Evolutionary conservation across 2,797 vertebrate genomes (phyloP), one percentile per base, ranked within the genome.

Genomic region (Gymnocypris eckloni): DNA sequence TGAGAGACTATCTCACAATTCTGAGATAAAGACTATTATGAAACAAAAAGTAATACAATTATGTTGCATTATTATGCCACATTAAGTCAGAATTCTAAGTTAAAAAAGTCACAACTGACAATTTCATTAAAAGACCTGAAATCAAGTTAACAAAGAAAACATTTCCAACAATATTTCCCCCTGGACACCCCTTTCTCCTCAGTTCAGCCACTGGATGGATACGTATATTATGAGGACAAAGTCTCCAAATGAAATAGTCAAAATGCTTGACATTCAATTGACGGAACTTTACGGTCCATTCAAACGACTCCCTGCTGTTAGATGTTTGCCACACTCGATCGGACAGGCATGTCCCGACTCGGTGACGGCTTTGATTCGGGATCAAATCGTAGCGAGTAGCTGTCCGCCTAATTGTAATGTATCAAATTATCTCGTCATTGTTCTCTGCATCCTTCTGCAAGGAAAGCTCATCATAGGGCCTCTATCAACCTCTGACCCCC

Each of bases 401-500:
- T 96, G 97, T 96, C 95, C 94, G 90, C 95, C 96, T 97, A 97
- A 98, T 98, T 98, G 96, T 33, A 33, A 33, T 33, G 33, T 98
- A 97, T 98, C 96, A 97, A 96, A 97, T 97, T 98, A 96, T 98
- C 92, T 95, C 94, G 92, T 95, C 96, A 97, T 97, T 97, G 95
- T 97, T 94, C 92, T 89, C 91, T 78, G 33, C 66, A 67, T 67
- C 66, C 66, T 67, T 67, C 66, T 18, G 93, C 92, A 91, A 94
- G 94, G 94, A 97, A 98, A 96, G 97, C 97, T 97, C 96, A 97
- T 96, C 96, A 97, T 95, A 97, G 95, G 95, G 93, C 96, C 94
- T 97, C 96, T 97, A 97, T 98, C 98, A 97, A 98, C 97, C 97
- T 95, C 92, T 97, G 95, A 97, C 96, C 97, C 93, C 87, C 92